Conservation (phyloP, 2,888 invertebrate genomes). For the Tetranychus piercei region DNA sequence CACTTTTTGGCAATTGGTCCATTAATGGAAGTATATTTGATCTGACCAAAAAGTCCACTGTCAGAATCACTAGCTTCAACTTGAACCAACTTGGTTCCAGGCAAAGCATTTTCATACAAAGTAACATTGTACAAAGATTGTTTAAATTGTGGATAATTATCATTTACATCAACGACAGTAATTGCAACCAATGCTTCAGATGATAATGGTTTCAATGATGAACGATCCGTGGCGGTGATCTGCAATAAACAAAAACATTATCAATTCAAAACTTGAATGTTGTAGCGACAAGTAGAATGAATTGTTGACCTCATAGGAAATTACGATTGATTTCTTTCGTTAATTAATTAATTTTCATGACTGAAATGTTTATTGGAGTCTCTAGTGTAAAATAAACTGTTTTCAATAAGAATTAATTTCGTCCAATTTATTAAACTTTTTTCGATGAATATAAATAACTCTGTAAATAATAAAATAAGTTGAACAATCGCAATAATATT, state of each 20-base stretch:
- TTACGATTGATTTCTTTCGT: no score
- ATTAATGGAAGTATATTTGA: constrained; percentile 26
- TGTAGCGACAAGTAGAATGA: neutral
- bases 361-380: no score
- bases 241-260: constrained; percentile 13
- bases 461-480: no score
- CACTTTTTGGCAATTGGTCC: constrained; percentile 26
- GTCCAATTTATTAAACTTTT: no score
- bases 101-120: constrained; percentile 33
- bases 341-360: no score
- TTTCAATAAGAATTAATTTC: no score
- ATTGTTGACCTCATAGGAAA: neutral
- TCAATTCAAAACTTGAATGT: neutral
- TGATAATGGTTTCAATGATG: constrained; percentile 21
- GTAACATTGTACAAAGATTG: constrained; percentile 26
- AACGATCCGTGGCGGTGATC: constrained; percentile 27
- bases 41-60: constrained; percentile 24
- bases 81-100: constrained; percentile 31
- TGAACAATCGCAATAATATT: no score
- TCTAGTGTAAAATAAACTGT: no score
- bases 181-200: constrained; percentile 29
- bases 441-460: no score
- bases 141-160: constrained; percentile 33
- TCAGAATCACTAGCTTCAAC: constrained; percentile 29
- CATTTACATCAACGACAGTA: constrained; percentile 33